Conservation (phyloP, 2,113 vertebrate species). For the Pristiophorus japonicus region DNA sequence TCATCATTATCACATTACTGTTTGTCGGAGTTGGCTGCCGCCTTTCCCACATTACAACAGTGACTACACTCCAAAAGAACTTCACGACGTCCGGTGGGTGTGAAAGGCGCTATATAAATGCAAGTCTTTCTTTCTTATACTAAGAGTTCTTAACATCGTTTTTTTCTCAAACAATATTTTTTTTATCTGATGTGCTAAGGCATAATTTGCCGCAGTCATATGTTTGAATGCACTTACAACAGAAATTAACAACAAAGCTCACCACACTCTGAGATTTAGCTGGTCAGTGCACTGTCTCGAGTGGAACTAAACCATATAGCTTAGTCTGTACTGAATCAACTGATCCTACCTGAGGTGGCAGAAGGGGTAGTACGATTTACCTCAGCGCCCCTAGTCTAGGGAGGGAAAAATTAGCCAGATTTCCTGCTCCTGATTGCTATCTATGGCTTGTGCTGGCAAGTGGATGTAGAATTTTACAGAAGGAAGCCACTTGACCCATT, state of each 20-base stretch:
- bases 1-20: too few relatives aligned
- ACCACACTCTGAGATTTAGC: background rate
- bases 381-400: background rate
- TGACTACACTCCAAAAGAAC: too few relatives aligned
- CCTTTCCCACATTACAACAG: too few relatives aligned
- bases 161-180: background rate
- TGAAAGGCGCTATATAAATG: too few relatives aligned
- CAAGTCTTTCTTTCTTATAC: too few relatives aligned
- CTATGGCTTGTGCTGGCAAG: background rate
- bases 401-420: background rate
- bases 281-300: background rate
- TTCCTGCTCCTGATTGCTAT: background rate
- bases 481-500: background rate
- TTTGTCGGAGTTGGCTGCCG: too few relatives aligned
- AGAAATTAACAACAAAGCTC: background rate
- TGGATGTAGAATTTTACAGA: background rate
- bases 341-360: background rate
- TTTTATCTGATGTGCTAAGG: background rate
- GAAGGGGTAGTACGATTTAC: background rate
- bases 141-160: background rate
- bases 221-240: background rate
- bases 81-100: too few relatives aligned
- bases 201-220: background rate
- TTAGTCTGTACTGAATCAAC: background rate
- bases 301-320: background rate